Evolutionary conservation across 2,797 vertebrate genomes (phyloP), one percentile per base, ranked within the genome.

Genomic region (Valencia hispanica): DNA sequence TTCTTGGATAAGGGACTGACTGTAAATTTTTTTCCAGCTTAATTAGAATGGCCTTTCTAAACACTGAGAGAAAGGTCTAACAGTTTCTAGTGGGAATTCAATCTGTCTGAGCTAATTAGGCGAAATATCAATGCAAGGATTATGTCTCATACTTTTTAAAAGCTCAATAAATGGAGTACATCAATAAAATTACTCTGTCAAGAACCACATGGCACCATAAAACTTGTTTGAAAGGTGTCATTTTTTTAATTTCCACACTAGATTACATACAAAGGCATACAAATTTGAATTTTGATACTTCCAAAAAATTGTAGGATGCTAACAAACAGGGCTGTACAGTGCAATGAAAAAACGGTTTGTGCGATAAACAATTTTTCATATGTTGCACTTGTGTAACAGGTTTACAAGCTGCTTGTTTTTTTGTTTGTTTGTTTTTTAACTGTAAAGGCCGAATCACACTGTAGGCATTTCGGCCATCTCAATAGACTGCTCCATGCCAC

Each of bases 1-100:
- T 81, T 92, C 84, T 94, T 94, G 93, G 93, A 92, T 34, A 25
- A 48, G 50, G 87, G 83, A 63, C 77, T 20, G 71, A 88, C 83
- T 83, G 89, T 88, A 85, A 81, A 76, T 79, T 89, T 76, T 59
- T 39, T 78, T 68, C 51, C 27, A n/a, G 45, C 68, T 34, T 71
- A 68, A 82, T 87, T 87, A 82, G 75, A 87, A 79, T 72, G 69
- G 84, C 78, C 81, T 90, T 89, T 85, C 43, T 85, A 91, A 93
- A 93, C 88, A 92, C 48, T 83, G 59, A 80, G 68, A 84, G 82
- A 84, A 84, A 80, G 30, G 76, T 90, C 93, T 84, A 78, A 91
- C 86, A 81, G 84, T 78, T 91, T 80, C 80, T 87, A 57, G 73
- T 39, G 85, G 69, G 81, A 88, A 45, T 71, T 51, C 57, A 80